phyloP scores from a whole-genome alignment of 2,888 invertebrate genomes.

The Ectemnius cavifrons region DNA sequence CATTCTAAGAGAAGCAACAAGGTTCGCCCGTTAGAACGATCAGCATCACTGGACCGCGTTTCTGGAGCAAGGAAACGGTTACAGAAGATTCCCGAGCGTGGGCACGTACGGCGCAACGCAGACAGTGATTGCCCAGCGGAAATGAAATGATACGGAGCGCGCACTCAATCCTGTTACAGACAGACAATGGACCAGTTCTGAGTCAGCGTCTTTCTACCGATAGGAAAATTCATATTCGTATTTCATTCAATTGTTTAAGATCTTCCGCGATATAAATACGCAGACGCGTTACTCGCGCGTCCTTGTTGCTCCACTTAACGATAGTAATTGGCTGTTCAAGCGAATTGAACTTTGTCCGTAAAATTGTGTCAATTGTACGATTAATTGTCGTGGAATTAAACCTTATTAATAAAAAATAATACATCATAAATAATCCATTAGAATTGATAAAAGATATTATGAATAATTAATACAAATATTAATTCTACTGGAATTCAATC shows the following conservation, averaged over 20 bases:
- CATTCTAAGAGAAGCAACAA: too few species aligned
- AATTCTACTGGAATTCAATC: too few species aligned
- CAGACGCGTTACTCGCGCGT: background rate
- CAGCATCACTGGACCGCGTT: conserved; percentile 1
- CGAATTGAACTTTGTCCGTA: background rate
- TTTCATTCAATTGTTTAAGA: too few species aligned
- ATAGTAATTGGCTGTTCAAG: background rate
- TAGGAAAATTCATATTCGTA: too few species aligned
- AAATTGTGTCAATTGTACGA: too few species aligned
- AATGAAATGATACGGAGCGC: conserved; percentile 43
- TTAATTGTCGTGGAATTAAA: too few species aligned
- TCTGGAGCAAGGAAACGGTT: background rate
- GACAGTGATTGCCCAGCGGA: conserved; percentile 35
- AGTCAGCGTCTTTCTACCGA: background rate
- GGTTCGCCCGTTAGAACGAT: background rate
- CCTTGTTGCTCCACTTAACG: conserved; percentile 21
- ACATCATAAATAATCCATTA: too few species aligned
- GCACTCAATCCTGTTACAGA: conserved; percentile 24
- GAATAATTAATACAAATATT: too few species aligned
- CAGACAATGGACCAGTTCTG: background rate
- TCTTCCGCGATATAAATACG: background rate
- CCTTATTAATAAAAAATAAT: too few species aligned
- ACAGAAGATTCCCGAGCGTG: background rate
- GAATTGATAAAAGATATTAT: too few species aligned
- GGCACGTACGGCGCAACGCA: background rate